Evolutionary conservation across 1,140 invertebrate genomes (phyloP), one percentile per base, ranked within the genome.

Genomic region (Halyomorpha halys): DNA sequence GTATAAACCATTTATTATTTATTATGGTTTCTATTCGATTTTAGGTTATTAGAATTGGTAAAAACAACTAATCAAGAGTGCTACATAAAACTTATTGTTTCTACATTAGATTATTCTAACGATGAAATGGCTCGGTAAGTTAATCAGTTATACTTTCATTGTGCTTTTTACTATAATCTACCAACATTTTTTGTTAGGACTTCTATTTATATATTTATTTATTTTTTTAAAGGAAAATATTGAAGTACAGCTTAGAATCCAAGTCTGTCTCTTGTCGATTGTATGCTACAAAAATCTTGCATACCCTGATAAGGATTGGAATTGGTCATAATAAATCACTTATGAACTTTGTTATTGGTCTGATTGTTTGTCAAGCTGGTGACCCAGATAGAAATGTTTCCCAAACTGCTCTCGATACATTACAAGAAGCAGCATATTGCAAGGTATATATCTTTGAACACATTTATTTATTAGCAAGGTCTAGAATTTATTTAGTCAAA

Each of bases 361-460:
- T 93, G 59, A 77, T 97, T 15, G 83, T 90, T 15, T 83, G 81
- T 59, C 90, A 93, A 76, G 76, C 97, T 2, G 82, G 84, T 63
- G 94, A 97, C 72, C 78, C 81, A 59, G 88, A 86, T 49, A 83
- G 83, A 65, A 78, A 81, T 19, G 85, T 97, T 8, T 84, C 86
- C 0, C 77, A 87, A 44, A 81, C 85, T 15, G 91, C 94, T 3
- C 73, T 95, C 16, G 82, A 84, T 64, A 86, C 88, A 54, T 77
- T 97, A n/a, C 89, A 95, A 71, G 95, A 97, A 80, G 90, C 92
- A 21, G 93, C 89, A 72, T 89, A 93, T 76, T 83, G 93, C 64
- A 82, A 85, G 62, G 87, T 90, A 70, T 62, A 19, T 56, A 21
- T 51, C n/a, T n/a, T 14, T n/a, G 8, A 30, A 30, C 8, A 8